phyloP scores from a whole-genome alignment of 2,113 vertebrate genomes.

The Tiliqua scincoides region DNA sequence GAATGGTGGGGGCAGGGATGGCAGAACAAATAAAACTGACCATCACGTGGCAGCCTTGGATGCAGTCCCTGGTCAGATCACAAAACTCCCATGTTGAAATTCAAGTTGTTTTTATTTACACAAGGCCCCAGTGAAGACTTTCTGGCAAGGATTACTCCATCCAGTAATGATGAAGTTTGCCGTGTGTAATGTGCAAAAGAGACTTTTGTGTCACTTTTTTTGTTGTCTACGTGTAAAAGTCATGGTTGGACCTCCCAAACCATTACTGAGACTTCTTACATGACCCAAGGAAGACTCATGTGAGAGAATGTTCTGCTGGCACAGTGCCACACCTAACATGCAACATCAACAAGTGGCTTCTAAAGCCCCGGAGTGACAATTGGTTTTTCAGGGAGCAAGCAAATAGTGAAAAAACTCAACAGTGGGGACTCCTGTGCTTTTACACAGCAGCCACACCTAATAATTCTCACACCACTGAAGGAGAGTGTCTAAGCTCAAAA shows the following conservation, averaged over 20 bases:
- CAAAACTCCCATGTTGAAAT: neutral
- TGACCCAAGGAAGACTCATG: neutral
- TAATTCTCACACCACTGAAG: no score
- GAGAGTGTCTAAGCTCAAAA: no score
- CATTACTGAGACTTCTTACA: neutral
- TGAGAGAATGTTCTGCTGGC: neutral
- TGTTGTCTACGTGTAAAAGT: rapidly evolving
- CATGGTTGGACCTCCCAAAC: neutral
- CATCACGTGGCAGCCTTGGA: neutral
- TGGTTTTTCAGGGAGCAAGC: neutral
- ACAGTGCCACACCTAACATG: neutral
- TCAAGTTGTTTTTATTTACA: neutral
- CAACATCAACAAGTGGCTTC: neutral
- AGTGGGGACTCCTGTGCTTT: neutral
- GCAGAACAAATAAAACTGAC: neutral
- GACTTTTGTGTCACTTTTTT: neutral
- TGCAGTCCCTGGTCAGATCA: neutral
- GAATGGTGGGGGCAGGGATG: neutral
- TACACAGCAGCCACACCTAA: no score
- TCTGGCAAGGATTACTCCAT: no score
- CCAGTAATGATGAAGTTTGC: conserved; percentile 32
- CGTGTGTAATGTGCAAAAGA: neutral
- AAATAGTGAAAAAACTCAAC: neutral
- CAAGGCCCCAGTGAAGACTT: no score
- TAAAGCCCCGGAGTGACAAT: neutral